These are phyloP conservation scores for Pseudomugil tenellus DNA, from an alignment of 2,797 vertebrate species.

Conservation along the genomic window DNA sequence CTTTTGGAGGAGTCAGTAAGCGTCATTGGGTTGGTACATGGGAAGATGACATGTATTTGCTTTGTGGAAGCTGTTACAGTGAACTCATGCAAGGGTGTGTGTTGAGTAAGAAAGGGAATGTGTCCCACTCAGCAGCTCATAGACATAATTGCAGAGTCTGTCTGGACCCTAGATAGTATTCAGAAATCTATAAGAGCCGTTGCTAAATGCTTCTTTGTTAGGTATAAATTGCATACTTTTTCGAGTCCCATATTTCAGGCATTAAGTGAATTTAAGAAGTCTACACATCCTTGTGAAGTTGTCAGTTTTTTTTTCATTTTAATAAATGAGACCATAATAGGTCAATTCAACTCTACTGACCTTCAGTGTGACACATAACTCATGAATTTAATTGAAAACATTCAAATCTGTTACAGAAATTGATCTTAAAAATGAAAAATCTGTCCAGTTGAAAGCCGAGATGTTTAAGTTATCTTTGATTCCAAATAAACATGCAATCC, in stretches of 20 bases:
- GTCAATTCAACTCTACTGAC: too few species aligned
- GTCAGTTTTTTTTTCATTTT: too few species aligned
- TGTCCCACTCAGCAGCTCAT: constrained; percentile 15
- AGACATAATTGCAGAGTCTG: constrained; percentile 31
- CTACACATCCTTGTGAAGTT: too few species aligned
- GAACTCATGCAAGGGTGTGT: constrained; percentile 30
- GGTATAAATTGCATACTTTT: not conserved
- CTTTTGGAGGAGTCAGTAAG: constrained; percentile 16
- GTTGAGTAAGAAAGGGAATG: constrained; percentile 22
- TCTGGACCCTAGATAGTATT: constrained; percentile 12
- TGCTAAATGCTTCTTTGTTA: constrained; percentile 40
- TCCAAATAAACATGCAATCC: too few species aligned
- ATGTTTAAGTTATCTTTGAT: too few species aligned
- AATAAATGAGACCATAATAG: too few species aligned
- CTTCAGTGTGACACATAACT: too few species aligned
- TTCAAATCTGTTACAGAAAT: too few species aligned
- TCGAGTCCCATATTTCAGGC: constrained; percentile 1
- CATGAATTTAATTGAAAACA: too few species aligned
- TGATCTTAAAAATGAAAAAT: too few species aligned
- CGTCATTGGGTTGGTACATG: constrained; percentile 13
- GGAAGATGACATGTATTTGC: constrained; percentile 1
- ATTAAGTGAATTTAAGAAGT: not conserved
- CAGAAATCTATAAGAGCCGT: not conserved
- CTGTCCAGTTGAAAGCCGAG: too few species aligned
- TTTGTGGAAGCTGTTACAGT: not conserved